phyloP scores from a whole-genome alignment of 2,113 vertebrate species.

The Campylomormyrus tamandua region DNA sequence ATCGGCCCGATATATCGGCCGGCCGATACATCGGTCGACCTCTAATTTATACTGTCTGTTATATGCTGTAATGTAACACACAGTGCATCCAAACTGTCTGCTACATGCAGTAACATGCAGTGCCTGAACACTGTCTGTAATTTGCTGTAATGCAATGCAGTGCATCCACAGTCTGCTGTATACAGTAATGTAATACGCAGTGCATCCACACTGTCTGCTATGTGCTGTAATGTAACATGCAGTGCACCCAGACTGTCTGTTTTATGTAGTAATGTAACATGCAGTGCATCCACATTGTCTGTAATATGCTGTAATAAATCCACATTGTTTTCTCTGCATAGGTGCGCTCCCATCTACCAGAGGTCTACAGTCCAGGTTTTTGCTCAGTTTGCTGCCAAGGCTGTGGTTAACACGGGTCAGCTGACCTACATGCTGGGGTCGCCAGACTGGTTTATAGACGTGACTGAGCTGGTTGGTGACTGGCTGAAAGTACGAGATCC shows the following conservation, averaged over 20 bases:
- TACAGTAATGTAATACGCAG: too few species aligned
- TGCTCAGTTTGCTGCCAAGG: conserved; percentile 54
- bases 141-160: too few species aligned
- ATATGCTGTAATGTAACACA: neutral
- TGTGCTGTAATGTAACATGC: too few species aligned
- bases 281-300: neutral
- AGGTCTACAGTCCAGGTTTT: conserved; percentile 55
- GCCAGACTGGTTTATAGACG: conserved; percentile 59
- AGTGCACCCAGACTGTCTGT: too few species aligned
- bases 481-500: conserved; percentile 54
- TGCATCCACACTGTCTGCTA: too few species aligned
- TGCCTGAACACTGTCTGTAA: neutral
- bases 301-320: neutral
- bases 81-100: neutral
- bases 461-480: conserved; percentile 51
- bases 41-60: too few species aligned
- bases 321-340: conserved; percentile 19
- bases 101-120: too few species aligned
- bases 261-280: neutral
- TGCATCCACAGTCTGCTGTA: neutral
- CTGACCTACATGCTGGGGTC: conserved; percentile 53
- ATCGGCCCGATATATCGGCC: too few species aligned
- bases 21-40: too few species aligned
- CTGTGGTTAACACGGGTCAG: conserved; percentile 28
- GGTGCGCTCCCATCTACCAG: conserved; percentile 58